These are phyloP conservation scores for Carcinoscorpius rotundicauda DNA, from an alignment of 1,140 invertebrate genomes.

Conservation along the genomic window DNA sequence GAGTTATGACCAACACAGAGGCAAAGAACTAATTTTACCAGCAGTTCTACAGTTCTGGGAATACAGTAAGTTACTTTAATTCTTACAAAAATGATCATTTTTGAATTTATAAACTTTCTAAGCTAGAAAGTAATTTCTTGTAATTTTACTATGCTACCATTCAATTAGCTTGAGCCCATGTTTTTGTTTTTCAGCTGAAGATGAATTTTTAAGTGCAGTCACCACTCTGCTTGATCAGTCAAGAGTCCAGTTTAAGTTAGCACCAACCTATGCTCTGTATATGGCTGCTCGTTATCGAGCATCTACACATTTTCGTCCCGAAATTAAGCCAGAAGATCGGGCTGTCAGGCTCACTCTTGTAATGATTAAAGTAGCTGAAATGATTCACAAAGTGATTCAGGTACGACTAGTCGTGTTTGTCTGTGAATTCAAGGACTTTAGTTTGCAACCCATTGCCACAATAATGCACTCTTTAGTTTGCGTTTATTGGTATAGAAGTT, in stretches of 20 bases:
- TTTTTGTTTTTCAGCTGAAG: constrained; percentile 46
- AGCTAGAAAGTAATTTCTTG: no score
- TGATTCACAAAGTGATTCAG: constrained; percentile 70
- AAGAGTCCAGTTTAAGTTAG: constrained; percentile 48
- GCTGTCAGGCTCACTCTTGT: constrained; percentile 78
- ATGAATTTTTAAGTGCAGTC: constrained; percentile 72
- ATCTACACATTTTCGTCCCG: constrained; percentile 83
- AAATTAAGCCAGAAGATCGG: constrained; percentile 76
- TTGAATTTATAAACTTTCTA: no score
- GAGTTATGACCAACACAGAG: constrained; percentile 21
- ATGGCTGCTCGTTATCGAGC: constrained; percentile 79
- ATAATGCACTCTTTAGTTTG: no score
- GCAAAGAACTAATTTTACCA: constrained; percentile 79
- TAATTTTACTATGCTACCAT: no score
- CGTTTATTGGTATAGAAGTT: no score
- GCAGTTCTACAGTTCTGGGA: constrained; percentile 89
- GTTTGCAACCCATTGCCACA: no score
- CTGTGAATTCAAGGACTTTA: no score
- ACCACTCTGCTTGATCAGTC: constrained; percentile 68
- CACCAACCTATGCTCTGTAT: constrained; percentile 90
- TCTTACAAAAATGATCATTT: no score
- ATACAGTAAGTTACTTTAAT: constrained; percentile 42
- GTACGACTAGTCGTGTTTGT: constrained; percentile 19
- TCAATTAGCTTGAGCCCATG: no score
- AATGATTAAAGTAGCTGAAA: constrained; percentile 72